Evolutionary conservation across 1,140 invertebrate genomes (phyloP), one percentile per base, ranked within the genome.

Genomic region (Aporrectodea caliginosa): DNA sequence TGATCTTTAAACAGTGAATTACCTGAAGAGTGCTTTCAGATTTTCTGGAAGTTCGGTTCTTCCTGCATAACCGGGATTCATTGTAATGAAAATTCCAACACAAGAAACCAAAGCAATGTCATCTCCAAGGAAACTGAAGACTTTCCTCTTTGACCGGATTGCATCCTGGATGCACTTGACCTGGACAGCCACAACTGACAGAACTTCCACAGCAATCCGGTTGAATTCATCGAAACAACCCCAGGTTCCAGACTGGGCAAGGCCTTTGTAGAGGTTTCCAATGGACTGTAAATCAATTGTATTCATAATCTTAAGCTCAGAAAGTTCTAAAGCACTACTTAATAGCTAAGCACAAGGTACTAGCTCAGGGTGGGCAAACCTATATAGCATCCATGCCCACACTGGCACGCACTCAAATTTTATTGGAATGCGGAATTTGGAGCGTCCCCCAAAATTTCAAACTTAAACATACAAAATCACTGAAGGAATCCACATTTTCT

Each of bases 151-250:
- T 84, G 96, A 93, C 81, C 94, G 92, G 82, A 98, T 95, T 0
- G 96, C 96, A 89, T 98, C 96, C 89, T 97, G 91, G 43, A 95
- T 88, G 73, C 93, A 93, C 88, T 97, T 97, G 0, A 98, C 95
- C 91, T 98, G 97, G 0, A 98, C 96, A 1, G 96, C 96, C 12
- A 98, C 96, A 0, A 98, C 96, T 22, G 96, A 98, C 14, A 98
- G 89, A 0, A 98, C 96, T 90, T 98, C 96, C 0, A 98, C 95
- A 0, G 96, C 95, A 84, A 98, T 98, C 83, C 96, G 91, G 86
- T 98, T 98, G 86, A 98, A 98, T 86, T 98, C 96, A 89, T 98
- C 97, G 90, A 98, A 98, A 88, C 97, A 98, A 27, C 96, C 96
- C 96, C 96, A 98, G 58, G 95, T 95, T 14, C 96, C 97, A 2